These are phyloP conservation scores for Atrina japonica DNA, from an alignment of 2,888 invertebrate species.

Conservation along the genomic window DNA sequence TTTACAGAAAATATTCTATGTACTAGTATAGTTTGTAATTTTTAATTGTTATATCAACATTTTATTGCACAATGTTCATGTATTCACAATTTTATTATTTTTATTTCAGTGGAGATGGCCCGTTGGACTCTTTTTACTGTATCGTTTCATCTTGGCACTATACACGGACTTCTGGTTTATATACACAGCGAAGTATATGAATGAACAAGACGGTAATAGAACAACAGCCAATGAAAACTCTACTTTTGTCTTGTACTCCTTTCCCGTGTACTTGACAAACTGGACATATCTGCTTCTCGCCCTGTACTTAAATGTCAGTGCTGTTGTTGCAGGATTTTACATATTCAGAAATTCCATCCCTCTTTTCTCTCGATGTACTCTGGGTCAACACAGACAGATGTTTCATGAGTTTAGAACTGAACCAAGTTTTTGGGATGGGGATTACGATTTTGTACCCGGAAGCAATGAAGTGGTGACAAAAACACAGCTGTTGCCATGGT, in stretches of 20 bases:
- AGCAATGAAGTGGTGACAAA: slow-evolving; percentile 14
- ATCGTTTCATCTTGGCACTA: slow-evolving; percentile 64
- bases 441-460: slow-evolving; percentile 43
- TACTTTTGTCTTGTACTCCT: slow-evolving; percentile 44
- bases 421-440: slow-evolving; percentile 55
- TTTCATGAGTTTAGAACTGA: slow-evolving; percentile 53
- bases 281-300: slow-evolving; percentile 74
- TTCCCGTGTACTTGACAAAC: slow-evolving; percentile 73
- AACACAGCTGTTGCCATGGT: slow-evolving; percentile 46
- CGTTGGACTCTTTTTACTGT: slow-evolving; percentile 61
- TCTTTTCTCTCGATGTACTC: slow-evolving; percentile 27
- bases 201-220: neutral
- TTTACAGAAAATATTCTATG: too few species aligned
- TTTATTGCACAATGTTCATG: too few species aligned
- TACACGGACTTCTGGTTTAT: slow-evolving; percentile 68
- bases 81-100: too few species aligned
- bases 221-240: slow-evolving; percentile 19
- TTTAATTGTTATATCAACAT: too few species aligned
- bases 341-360: slow-evolving; percentile 41
- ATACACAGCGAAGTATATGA: slow-evolving; percentile 40
- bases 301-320: slow-evolving; percentile 60
- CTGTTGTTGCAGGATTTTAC: slow-evolving; percentile 47
- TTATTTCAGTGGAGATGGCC: slow-evolving; percentile 74
- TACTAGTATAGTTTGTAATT: too few species aligned
- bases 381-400: slow-evolving; percentile 51